phyloP scores from a whole-genome alignment of 2,113 vertebrate genomes.

The Ornithorhynchus anatinus region DNA sequence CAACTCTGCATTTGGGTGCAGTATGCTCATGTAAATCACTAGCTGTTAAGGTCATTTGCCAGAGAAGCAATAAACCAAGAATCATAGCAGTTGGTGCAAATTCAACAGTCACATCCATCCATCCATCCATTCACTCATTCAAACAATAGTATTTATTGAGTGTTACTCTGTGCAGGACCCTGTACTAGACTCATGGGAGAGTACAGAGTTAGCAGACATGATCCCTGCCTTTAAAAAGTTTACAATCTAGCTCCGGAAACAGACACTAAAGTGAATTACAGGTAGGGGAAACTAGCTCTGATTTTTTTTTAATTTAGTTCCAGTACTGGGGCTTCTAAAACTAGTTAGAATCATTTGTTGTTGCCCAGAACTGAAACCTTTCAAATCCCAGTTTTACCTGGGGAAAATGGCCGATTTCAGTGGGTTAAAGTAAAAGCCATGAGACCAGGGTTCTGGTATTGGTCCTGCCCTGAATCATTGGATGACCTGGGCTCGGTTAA shows the following conservation, averaged over 20 bases:
- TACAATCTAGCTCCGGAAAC: neutral
- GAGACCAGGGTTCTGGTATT: neutral
- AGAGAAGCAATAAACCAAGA: too few species aligned
- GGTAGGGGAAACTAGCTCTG: neutral
- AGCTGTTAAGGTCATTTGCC: too few species aligned
- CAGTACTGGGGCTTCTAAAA: slow-evolving; percentile 17
- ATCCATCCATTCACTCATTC: too few species aligned
- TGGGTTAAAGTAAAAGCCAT: slow-evolving; percentile 21
- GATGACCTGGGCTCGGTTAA: too few species aligned
- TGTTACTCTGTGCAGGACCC: neutral
- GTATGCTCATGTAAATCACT: too few species aligned
- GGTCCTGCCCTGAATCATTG: neutral
- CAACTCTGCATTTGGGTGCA: too few species aligned
- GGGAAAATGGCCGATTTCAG: neutral
- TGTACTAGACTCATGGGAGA: neutral
- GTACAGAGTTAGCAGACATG: neutral
- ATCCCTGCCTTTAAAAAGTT: neutral
- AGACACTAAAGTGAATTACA: neutral
- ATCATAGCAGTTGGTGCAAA: too few species aligned
- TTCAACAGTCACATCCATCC: too few species aligned
- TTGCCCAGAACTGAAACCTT: slow-evolving; percentile 8
- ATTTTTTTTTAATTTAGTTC: slow-evolving; percentile 9
- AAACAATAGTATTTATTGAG: too few species aligned
- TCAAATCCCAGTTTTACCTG: slow-evolving; percentile 23
- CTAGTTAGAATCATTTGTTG: slow-evolving; percentile 21